These are phyloP conservation scores for Onychomys torridus DNA, from an alignment of 2,797 vertebrate genomes.

Conservation along the genomic window DNA sequence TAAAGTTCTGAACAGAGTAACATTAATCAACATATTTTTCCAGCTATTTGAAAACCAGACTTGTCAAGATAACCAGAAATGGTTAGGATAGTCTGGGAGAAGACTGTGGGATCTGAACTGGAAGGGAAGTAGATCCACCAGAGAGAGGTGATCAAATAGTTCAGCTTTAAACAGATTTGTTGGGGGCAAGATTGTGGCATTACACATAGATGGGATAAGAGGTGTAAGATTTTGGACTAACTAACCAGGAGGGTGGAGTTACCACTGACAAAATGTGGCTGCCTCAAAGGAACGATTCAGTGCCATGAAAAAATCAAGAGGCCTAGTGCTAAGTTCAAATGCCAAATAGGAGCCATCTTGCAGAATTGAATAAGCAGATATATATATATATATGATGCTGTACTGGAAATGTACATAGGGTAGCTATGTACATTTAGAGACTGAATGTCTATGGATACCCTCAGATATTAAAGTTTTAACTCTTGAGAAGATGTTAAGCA, in stretches of 20 bases:
- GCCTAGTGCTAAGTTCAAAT: not conserved
- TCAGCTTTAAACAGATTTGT: not conserved
- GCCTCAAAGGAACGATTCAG: not conserved
- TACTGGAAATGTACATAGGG: not conserved
- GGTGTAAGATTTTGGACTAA: not conserved
- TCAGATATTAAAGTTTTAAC: not conserved
- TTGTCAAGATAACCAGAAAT: not conserved
- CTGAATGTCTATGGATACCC: not conserved
- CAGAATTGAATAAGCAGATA: not conserved
- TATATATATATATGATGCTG: not conserved
- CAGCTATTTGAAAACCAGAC: not conserved
- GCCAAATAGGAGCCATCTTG: not conserved
- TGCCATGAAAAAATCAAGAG: not conserved
- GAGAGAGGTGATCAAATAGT: not conserved
- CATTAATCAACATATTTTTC: not conserved
- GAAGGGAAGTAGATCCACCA: too few relatives aligned
- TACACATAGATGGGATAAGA: not conserved
- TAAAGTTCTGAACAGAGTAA: not conserved
- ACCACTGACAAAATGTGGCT: not conserved
- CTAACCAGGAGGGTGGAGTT: not conserved
- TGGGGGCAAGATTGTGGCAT: not conserved
- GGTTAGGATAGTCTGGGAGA: not conserved
- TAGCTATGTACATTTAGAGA: not conserved
- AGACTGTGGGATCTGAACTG: not conserved
- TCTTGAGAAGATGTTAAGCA: not conserved